A percentile compares a stretch with the other conserved stretches of the same genome.
phyloP scores from a whole-genome alignment of 2,797 vertebrate genomes.

The Tachyglossus aculeatus region DNA sequence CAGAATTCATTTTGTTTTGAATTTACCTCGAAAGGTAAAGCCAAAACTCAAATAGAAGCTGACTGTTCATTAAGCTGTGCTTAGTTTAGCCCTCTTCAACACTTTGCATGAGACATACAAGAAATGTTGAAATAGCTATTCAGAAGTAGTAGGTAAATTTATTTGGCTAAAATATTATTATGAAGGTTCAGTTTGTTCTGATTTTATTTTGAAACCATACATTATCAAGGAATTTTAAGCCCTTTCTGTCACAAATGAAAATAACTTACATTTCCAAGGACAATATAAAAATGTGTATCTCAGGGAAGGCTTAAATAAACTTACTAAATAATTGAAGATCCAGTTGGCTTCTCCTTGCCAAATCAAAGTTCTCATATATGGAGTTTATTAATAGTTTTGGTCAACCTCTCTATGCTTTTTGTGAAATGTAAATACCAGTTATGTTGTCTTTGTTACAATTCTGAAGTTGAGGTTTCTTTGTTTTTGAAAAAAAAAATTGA shows the following conservation, averaged over 20 bases:
- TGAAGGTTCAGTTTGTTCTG: background rate
- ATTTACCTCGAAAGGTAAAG: background rate
- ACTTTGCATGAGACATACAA: no score
- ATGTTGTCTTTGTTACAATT: no score
- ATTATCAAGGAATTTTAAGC: background rate
- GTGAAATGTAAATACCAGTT: no score
- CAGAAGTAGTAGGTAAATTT: no score
- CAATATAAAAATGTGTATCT: background rate
- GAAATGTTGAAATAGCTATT: no score
- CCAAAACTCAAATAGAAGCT: background rate
- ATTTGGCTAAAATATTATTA: background rate
- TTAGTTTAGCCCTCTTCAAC: background rate
- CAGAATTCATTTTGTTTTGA: background rate
- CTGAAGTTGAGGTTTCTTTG: no score
- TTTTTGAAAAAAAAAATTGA: no score
- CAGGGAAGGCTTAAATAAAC: background rate
- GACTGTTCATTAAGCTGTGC: background rate
- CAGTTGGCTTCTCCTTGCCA: background rate
- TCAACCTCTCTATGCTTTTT: no score
- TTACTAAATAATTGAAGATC: background rate
- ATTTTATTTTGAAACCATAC: background rate
- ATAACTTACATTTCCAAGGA: background rate
- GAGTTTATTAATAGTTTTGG: no score
- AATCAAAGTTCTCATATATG: background rate
- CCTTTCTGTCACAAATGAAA: background rate